Percentiles rank a stretch among this genome's conserved stretches.
These are phyloP conservation scores for Mus pahari DNA, from an alignment of 2,113 vertebrate species.

Conservation along the genomic window DNA sequence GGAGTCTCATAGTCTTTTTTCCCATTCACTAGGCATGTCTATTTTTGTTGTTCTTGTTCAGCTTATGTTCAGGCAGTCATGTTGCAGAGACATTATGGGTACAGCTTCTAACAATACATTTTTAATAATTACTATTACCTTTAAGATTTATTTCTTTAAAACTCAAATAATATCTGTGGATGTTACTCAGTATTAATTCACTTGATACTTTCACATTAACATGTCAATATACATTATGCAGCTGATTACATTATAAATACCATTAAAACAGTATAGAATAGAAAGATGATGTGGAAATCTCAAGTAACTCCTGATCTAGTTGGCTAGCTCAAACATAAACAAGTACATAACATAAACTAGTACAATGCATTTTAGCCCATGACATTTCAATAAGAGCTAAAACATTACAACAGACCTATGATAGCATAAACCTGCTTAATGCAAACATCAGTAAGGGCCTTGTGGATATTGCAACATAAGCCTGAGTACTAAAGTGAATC, in stretches of 20 bases:
- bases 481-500: background rate
- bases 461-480: background rate
- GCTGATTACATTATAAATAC: background rate
- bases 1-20: background rate
- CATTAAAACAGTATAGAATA: background rate
- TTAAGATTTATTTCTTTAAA: conserved; percentile 30
- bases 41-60: background rate
- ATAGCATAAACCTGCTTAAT: background rate
- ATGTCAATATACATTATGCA: background rate
- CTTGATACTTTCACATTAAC: background rate
- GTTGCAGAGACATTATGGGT: background rate
- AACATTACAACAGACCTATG: background rate
- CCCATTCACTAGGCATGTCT: background rate
- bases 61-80: background rate
- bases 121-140: background rate
- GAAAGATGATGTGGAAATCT: background rate
- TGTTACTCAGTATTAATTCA: background rate
- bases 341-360: background rate
- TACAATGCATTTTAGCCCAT: background rate
- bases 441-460: background rate
- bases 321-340: background rate
- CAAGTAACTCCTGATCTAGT: background rate
- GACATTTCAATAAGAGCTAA: background rate
- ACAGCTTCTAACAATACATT: background rate
- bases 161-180: background rate